Conservation (phyloP, 2,888 invertebrate genomes). For the Yponomeuta malinellus region DNA sequence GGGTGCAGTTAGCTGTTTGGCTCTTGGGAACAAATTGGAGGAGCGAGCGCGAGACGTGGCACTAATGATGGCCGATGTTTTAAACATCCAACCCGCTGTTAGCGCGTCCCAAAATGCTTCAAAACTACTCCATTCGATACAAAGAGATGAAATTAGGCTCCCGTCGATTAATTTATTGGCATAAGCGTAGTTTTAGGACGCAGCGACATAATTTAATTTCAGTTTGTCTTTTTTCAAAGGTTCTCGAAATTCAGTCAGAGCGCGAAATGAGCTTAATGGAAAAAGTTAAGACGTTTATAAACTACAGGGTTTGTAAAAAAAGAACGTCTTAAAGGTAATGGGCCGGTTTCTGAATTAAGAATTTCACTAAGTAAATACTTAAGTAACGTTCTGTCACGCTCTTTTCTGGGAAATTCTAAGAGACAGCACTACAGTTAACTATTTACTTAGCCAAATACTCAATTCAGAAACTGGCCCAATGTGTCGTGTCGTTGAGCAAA, state of each 20-base stretch:
- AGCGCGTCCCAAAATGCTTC: constrained; percentile 9
- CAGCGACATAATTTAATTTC: too few species aligned
- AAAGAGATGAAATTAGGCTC: not conserved
- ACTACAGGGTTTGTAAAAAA: too few species aligned
- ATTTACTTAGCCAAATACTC: too few species aligned
- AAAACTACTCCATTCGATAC: not conserved
- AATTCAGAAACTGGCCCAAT: too few species aligned
- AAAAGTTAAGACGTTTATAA: not conserved
- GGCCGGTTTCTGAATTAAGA: too few species aligned
- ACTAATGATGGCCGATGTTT: constrained; percentile 46
- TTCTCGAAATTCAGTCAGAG: not conserved
- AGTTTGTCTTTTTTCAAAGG: not conserved
- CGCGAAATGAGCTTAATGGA: not conserved
- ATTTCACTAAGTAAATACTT: too few species aligned
- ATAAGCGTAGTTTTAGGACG: too few species aligned
- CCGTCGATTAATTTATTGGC: not conserved
- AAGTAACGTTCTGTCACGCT: too few species aligned
- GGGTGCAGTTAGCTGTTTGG: not conserved
- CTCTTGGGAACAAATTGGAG: constrained; percentile 18
- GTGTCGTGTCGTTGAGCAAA: too few species aligned
- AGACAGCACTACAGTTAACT: too few species aligned
- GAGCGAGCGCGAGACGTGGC: constrained; percentile 14
- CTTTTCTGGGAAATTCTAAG: too few species aligned
- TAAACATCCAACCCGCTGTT: constrained; percentile 35
- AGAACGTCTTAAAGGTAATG: too few species aligned